A percentile compares a stretch with the other conserved stretches of the same genome.
phyloP scores from a whole-genome alignment of 1,140 invertebrate species.

The Orussus abietinus region DNA sequence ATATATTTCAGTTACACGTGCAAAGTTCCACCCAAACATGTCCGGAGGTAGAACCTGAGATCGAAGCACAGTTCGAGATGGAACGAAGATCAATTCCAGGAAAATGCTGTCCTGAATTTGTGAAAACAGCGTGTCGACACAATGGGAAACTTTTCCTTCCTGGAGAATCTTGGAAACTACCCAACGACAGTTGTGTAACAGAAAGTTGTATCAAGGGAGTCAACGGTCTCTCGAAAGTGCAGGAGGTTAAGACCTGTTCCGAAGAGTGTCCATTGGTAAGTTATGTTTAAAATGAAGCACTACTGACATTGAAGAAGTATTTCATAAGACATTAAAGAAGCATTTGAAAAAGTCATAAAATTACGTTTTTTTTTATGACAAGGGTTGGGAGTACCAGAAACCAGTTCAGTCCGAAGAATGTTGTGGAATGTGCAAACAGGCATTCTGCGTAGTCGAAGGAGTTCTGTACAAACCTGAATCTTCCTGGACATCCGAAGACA shows the following conservation, averaged over 20 bases:
- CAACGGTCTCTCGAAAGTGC: constrained; percentile 51
- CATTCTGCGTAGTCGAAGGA: constrained; percentile 61
- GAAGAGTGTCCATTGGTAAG: constrained; percentile 51
- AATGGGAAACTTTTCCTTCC: constrained; percentile 54
- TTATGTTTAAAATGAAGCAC: constrained; percentile 8
- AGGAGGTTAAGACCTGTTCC: constrained; percentile 54
- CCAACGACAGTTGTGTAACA: constrained; percentile 57
- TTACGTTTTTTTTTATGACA: constrained; percentile 19
- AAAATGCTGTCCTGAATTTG: constrained; percentile 57
- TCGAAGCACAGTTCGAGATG: constrained; percentile 52
- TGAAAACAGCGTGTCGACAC: constrained; percentile 56
- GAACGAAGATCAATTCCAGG: constrained; percentile 45
- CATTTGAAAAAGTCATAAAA: neutral
- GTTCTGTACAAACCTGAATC: constrained; percentile 53
- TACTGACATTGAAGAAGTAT: neutral
- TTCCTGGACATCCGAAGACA: constrained; percentile 62
- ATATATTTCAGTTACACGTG: constrained; percentile 45
- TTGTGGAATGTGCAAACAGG: constrained; percentile 69
- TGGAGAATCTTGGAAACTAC: constrained; percentile 57
- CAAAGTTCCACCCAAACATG: constrained; percentile 47
- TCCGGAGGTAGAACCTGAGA: constrained; percentile 35
- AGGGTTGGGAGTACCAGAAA: constrained; percentile 58
- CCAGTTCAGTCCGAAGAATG: constrained; percentile 52
- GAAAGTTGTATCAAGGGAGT: constrained; percentile 55
- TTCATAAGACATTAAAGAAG: neutral